Evolutionary conservation across 37 sponge, comb jelly and placozoan genomes (phyloP).

Genomic region (Lycopodina hypogea): DNA sequence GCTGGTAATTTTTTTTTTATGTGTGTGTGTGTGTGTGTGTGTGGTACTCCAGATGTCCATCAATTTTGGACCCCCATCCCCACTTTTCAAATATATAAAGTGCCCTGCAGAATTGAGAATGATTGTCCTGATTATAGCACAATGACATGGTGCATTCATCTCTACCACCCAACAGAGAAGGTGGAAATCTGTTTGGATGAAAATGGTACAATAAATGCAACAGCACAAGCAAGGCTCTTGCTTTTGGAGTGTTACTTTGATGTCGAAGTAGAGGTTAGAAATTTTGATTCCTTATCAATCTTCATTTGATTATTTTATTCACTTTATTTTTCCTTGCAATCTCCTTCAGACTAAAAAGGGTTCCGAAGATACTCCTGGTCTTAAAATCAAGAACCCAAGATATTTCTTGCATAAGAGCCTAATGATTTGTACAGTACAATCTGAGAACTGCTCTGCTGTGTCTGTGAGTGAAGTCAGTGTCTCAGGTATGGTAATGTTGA

Average conservation of each 20-base stretch:
- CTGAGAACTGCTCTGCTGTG: neutral
- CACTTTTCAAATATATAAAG: neutral
- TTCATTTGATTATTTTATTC: neutral
- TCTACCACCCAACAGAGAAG: slow-evolving; percentile 30
- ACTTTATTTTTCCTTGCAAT: too few relatives aligned
- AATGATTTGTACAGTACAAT: slow-evolving; percentile 11
- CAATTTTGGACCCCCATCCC: too few relatives aligned
- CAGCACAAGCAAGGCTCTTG: neutral
- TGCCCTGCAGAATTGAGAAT: neutral
- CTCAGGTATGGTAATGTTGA: neutral
- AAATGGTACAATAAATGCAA: neutral
- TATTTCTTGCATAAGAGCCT: slow-evolving; percentile 9
- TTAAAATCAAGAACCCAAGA: neutral
- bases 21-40: too few relatives aligned
- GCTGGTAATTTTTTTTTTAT: too few relatives aligned
- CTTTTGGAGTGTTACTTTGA: neutral
- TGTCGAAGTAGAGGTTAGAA: neutral
- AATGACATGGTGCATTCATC: slow-evolving; percentile 39
- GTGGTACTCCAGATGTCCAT: too few relatives aligned
- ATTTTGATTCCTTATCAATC: neutral
- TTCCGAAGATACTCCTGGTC: neutral
- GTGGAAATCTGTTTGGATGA: slow-evolving; percentile 36
- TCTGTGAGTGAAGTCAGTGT: neutral
- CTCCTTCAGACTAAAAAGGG: too few relatives aligned
- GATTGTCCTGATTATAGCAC: neutral